Evolutionary conservation across 2,797 vertebrate genomes (phyloP).

Genomic region (Morus bassanus): DNA sequence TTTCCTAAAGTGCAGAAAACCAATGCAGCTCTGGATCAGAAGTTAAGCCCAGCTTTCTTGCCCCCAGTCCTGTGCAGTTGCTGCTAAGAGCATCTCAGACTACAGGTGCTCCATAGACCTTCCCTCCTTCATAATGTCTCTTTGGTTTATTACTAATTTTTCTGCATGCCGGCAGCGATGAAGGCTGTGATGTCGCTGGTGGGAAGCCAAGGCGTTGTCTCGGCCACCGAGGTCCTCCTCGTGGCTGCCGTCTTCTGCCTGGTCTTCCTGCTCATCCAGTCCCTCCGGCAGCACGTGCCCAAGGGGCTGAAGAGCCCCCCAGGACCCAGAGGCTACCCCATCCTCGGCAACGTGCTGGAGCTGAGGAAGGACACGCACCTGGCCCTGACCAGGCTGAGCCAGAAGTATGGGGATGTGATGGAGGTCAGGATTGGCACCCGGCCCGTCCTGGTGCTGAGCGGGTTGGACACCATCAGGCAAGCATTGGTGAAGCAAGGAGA

Average conservation of each 20-base stretch:
- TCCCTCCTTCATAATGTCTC: not conserved
- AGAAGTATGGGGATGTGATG: not conserved
- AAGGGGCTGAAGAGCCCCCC: constrained; percentile 75
- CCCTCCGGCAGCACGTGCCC: constrained; percentile 68
- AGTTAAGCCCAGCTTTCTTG: not conserved
- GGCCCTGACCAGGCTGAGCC: not conserved
- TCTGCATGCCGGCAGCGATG: not conserved
- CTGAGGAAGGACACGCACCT: not conserved
- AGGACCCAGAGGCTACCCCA: not conserved
- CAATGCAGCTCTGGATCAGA: accelerated
- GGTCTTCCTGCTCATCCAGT: constrained; percentile 75
- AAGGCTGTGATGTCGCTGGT: not conserved
- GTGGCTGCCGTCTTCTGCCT: constrained; percentile 72
- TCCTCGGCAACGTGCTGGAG: not conserved
- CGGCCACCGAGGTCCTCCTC: constrained; percentile 79
- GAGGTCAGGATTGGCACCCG: constrained; percentile 78
- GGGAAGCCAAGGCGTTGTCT: constrained; percentile 56
- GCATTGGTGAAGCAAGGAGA: not conserved
- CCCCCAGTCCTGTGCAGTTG: accelerated
- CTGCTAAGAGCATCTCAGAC: not conserved
- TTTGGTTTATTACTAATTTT: not conserved
- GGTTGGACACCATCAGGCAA: constrained; percentile 79
- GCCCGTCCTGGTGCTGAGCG: constrained; percentile 87
- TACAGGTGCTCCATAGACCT: not conserved
- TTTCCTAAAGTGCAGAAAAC: not conserved